Conservation (phyloP, 2,888 invertebrate genomes). For the Byasa hedistus region DNA sequence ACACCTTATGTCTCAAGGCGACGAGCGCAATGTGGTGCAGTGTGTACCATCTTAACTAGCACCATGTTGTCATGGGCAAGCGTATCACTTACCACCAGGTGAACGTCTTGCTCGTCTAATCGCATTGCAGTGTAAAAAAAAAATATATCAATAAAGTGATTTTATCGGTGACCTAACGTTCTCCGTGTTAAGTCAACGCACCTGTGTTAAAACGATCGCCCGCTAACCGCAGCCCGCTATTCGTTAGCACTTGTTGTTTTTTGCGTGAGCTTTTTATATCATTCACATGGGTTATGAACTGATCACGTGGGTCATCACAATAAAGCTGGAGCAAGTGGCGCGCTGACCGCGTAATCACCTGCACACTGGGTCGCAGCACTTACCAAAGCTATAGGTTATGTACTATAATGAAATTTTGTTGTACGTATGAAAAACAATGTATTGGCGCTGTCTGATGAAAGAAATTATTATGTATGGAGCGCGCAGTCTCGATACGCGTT, state of each 20-base stretch:
- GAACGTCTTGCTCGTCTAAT: no score
- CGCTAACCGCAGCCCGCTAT: constrained; percentile 1
- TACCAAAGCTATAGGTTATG: neutral
- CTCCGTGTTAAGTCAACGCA: neutral
- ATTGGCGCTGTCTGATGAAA: constrained; percentile 3
- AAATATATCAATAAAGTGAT: no score
- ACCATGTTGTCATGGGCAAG: no score
- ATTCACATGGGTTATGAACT: constrained; percentile 2
- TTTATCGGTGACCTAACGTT: neutral
- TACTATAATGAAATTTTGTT: constrained; percentile 7
- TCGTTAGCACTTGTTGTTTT: neutral
- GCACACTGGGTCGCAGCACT: constrained; percentile 8
- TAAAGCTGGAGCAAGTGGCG: constrained; percentile 7
- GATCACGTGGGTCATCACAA: constrained; percentile 18
- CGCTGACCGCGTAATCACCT: constrained; percentile 12
- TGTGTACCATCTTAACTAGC: no score
- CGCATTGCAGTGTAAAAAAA: no score
- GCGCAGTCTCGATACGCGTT: neutral
- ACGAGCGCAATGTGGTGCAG: no score
- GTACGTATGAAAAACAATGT: constrained; percentile 10
- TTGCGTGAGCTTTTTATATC: constrained; percentile 2
- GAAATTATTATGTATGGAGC: constrained; percentile 22
- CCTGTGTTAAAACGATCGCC: neutral
- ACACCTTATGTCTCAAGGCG: no score
- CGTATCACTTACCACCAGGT: no score